These are phyloP conservation scores for Rhinogobius similis DNA, from an alignment of 2,113 vertebrate species.

Conservation along the genomic window DNA sequence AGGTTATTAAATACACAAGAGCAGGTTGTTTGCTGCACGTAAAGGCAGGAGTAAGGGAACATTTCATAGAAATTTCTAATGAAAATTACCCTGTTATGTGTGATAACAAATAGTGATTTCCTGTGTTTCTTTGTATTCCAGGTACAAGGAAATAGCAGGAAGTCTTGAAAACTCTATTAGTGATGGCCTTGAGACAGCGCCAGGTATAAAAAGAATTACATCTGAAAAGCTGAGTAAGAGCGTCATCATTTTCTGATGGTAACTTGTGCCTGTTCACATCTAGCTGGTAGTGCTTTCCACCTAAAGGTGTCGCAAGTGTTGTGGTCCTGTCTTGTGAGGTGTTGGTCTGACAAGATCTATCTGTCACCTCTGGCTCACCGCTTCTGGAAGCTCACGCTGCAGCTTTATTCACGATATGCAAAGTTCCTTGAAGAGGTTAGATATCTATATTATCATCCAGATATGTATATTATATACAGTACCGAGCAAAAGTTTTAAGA, in stretches of 20 bases:
- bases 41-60: slow-evolving; percentile 24
- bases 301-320: slow-evolving; percentile 86
- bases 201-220: slow-evolving; percentile 75
- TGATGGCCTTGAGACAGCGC: slow-evolving; percentile 83
- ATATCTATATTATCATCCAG: neutral
- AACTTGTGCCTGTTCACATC: slow-evolving; percentile 20
- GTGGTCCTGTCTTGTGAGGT: slow-evolving; percentile 84
- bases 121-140: slow-evolving; percentile 50
- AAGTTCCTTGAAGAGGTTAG: slow-evolving; percentile 88
- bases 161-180: slow-evolving; percentile 86
- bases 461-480: neutral
- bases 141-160: slow-evolving; percentile 93
- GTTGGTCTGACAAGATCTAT: slow-evolving; percentile 91
- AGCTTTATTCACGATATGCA: slow-evolving; percentile 88
- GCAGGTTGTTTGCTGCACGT: slow-evolving; percentile 13
- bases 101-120: slow-evolving; percentile 17
- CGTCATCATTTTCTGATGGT: neutral
- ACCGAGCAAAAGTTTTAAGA: too few relatives aligned
- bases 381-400: slow-evolving; percentile 92
- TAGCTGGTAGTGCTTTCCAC: slow-evolving; percentile 83
- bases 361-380: slow-evolving; percentile 85
- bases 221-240: neutral
- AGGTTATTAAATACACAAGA: slow-evolving; percentile 32
- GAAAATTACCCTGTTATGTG: slow-evolving; percentile 18
- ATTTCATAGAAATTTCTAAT: slow-evolving; percentile 35